Evolutionary conservation across 2,888 invertebrate species (phyloP).

Genomic region (Dicycla oo): DNA sequence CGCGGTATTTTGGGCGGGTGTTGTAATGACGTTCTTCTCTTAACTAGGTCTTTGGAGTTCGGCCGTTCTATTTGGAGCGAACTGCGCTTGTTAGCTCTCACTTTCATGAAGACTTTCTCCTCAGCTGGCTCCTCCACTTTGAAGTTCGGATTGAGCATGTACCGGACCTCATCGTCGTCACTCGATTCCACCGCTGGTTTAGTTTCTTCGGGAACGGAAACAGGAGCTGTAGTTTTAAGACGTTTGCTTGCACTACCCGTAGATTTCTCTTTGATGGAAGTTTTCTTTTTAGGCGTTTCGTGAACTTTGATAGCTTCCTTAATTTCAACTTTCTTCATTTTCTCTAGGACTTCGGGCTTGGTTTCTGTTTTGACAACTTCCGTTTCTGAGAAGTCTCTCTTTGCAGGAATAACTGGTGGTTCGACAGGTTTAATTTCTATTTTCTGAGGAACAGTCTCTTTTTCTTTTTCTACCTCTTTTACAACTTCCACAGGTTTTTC

Average conservation of each 20-base stretch:
- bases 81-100: slow-evolving; percentile 82
- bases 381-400: slow-evolving; percentile 58
- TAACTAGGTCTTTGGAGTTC: slow-evolving; percentile 81
- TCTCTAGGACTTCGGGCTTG: slow-evolving; percentile 62
- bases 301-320: slow-evolving; percentile 61
- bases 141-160: slow-evolving; percentile 86
- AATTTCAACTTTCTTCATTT: slow-evolving; percentile 68
- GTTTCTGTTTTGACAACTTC: slow-evolving; percentile 50
- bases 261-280: slow-evolving; percentile 70
- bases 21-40: slow-evolving; percentile 83
- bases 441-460: slow-evolving; percentile 38
- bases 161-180: slow-evolving; percentile 85
- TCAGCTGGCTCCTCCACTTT: slow-evolving; percentile 74
- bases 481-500: slow-evolving; percentile 44
- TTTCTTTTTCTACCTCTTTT: slow-evolving; percentile 34
- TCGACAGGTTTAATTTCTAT: slow-evolving; percentile 49
- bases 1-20: slow-evolving; percentile 83
- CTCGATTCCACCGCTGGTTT: slow-evolving; percentile 73
- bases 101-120: slow-evolving; percentile 81
- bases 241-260: slow-evolving; percentile 74
- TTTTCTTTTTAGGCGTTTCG: slow-evolving; percentile 79
- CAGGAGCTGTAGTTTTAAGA: slow-evolving; percentile 69
- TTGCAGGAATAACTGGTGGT: slow-evolving; percentile 52
- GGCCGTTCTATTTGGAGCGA: slow-evolving; percentile 86
- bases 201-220: slow-evolving; percentile 58